phyloP scores from a whole-genome alignment of 2,113 vertebrate genomes.

The Hippopotamus amphibius region DNA sequence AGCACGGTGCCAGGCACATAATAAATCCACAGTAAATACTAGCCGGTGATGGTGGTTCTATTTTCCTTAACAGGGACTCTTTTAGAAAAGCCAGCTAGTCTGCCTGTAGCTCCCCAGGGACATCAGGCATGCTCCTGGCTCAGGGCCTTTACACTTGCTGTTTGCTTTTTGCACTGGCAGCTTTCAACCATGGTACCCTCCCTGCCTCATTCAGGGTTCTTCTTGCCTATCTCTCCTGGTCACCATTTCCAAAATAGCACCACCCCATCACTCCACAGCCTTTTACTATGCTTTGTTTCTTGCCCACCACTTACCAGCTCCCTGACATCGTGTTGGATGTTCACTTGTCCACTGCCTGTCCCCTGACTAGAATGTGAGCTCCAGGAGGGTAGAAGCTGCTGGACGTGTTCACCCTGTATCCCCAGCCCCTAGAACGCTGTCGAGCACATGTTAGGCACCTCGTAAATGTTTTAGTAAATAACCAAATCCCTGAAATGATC shows the following conservation, averaged over 20 bases:
- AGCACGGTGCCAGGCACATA: background rate
- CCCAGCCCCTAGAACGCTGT: background rate
- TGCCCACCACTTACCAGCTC: background rate
- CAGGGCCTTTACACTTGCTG: background rate
- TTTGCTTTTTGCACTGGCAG: background rate
- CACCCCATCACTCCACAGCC: background rate
- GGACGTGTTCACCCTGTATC: background rate
- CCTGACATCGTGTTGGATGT: background rate
- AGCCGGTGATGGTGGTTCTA: background rate
- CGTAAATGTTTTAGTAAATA: slow-evolving; percentile 1
- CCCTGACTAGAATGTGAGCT: background rate
- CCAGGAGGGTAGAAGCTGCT: background rate
- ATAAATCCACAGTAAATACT: background rate
- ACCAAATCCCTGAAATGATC: background rate
- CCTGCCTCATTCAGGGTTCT: background rate
- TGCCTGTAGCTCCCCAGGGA: background rate
- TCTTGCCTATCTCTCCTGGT: background rate
- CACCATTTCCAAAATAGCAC: background rate
- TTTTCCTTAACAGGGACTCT: background rate
- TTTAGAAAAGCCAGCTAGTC: background rate
- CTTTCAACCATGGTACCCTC: background rate
- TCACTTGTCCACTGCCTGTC: background rate
- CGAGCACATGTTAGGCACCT: background rate
- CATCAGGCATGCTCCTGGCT: background rate
- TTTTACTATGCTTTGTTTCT: background rate